Evolutionary conservation across 2,113 vertebrate species (phyloP).

Genomic region (Chaetura pelagica): DNA sequence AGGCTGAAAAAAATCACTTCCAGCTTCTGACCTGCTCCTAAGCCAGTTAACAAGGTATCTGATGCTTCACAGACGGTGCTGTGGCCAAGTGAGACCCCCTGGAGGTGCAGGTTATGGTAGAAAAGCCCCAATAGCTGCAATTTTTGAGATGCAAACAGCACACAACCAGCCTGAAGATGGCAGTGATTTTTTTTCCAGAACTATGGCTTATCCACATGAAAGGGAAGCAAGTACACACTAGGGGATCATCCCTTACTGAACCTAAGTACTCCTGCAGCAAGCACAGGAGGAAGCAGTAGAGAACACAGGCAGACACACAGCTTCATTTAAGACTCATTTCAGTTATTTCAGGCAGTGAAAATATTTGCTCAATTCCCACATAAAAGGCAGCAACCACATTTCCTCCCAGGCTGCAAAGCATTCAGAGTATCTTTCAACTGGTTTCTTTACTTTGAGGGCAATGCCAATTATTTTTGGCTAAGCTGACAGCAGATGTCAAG

Average conservation of each 20-base stretch:
- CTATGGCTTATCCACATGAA: neutral
- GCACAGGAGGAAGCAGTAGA: neutral
- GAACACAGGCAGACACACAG: neutral
- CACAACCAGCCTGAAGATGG: neutral
- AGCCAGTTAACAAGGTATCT: neutral
- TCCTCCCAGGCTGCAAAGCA: neutral
- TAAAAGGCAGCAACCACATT: neutral
- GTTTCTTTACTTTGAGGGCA: slow-evolving; percentile 59
- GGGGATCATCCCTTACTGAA: neutral
- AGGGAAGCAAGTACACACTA: neutral
- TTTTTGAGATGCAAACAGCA: neutral
- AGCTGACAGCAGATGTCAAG: neutral
- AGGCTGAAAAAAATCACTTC: neutral
- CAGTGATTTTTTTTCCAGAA: neutral
- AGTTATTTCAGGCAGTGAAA: neutral
- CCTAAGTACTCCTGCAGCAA: neutral
- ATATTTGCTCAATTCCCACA: neutral
- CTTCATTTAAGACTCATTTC: neutral
- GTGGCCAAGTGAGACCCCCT: neutral
- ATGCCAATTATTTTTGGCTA: slow-evolving; percentile 49
- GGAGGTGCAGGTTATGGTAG: neutral
- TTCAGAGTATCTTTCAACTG: neutral
- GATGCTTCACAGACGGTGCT: neutral
- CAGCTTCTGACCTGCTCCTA: neutral
- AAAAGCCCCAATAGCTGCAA: neutral